Evolutionary conservation across 64 coral and sea anemone genomes (phyloP).

Genomic region (Trachythela sp.): DNA sequence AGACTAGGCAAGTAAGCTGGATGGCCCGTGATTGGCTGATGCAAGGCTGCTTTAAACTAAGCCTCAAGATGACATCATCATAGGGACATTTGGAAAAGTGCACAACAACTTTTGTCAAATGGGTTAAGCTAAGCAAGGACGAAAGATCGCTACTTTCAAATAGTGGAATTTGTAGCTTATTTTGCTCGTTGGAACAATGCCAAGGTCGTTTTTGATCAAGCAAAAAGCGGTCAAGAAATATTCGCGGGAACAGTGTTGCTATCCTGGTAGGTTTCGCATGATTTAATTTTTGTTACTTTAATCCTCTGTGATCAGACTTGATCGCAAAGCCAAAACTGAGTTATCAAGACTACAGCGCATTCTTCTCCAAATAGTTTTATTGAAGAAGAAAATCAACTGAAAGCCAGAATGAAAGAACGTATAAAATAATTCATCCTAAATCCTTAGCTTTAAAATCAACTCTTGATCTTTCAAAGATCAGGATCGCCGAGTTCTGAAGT

Average conservation of each 20-base stretch:
- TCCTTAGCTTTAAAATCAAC: too few species aligned
- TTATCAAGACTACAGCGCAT: too few species aligned
- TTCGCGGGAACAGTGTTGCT: not conserved
- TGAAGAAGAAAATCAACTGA: too few species aligned
- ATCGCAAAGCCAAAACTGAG: too few species aligned
- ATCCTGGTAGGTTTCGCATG: not conserved
- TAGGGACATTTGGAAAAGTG: not conserved
- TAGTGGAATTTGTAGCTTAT: not conserved
- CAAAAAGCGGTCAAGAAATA: slow-evolving; percentile 14
- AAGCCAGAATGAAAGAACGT: too few species aligned
- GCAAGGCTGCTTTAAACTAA: not conserved
- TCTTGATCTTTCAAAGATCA: too few species aligned
- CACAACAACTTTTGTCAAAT: not conserved
- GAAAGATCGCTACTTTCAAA: not conserved
- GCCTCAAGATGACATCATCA: not conserved
- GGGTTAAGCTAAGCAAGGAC: not conserved
- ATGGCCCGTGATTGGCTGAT: not conserved
- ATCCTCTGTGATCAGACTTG: too few species aligned
- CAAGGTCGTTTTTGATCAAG: slow-evolving; percentile 22
- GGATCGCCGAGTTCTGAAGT: too few species aligned
- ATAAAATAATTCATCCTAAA: too few species aligned
- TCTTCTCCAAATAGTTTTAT: too few species aligned
- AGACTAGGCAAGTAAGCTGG: not conserved
- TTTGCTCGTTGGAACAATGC: not conserved
- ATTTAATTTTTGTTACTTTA: not conserved